Evolutionary conservation across 2,797 vertebrate genomes (phyloP).

Genomic region (Hozukius guyotensis): DNA sequence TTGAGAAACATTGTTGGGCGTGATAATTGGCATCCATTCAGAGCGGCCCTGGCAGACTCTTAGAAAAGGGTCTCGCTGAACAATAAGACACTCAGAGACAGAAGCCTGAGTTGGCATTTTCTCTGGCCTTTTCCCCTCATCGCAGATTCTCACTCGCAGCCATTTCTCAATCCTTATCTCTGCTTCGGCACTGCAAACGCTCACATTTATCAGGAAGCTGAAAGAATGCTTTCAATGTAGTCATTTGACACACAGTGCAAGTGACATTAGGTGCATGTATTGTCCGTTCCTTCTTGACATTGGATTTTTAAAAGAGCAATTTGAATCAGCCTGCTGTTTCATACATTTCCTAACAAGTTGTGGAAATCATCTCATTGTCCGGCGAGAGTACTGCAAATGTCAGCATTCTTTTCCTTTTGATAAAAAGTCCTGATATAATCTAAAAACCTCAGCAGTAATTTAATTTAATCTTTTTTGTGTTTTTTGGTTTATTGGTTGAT

Average conservation of each 20-base stretch:
- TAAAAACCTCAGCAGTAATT: conserved; percentile 13
- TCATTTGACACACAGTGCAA: conserved; percentile 37
- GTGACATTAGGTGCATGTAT: conserved; percentile 40
- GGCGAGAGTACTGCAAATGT: conserved; percentile 28
- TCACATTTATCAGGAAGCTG: conserved; percentile 46
- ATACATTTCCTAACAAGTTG: conserved; percentile 25
- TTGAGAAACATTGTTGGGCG: conserved; percentile 79
- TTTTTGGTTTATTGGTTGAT: background rate
- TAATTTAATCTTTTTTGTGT: background rate
- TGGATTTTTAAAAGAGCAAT: conserved; percentile 44
- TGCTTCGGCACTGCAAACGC: conserved; percentile 15
- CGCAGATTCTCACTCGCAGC: conserved; percentile 34
- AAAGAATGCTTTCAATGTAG: conserved; percentile 49
- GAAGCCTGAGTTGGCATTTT: conserved; percentile 77
- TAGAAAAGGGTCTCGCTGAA: conserved; percentile 70
- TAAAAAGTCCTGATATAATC: conserved; percentile 36
- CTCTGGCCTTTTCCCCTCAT: conserved; percentile 59
- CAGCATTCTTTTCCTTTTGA: conserved; percentile 32
- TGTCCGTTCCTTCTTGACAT: conserved; percentile 45
- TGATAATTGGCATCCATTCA: conserved; percentile 83
- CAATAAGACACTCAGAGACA: conserved; percentile 74
- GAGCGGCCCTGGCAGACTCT: conserved; percentile 69
- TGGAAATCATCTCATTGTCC: conserved; percentile 17
- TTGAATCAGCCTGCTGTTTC: conserved; percentile 40
- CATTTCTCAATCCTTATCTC: conserved; percentile 72